Evolutionary conservation across 2,113 vertebrate species (phyloP), one percentile per base, ranked within the genome.

Genomic region (Entomyzon cyanotis): DNA sequence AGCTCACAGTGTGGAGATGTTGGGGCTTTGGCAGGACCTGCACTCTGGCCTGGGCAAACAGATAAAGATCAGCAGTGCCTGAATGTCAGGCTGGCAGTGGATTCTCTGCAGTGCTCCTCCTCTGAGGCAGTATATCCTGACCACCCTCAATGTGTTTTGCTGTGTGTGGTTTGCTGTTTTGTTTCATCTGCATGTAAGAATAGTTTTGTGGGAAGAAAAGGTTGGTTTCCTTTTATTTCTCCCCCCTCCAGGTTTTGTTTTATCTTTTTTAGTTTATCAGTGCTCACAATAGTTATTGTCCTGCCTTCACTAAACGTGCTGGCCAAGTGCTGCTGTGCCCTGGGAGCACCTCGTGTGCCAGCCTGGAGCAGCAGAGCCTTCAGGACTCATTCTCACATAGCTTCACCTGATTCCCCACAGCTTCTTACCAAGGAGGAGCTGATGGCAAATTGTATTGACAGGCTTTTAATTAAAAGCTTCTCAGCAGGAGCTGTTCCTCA

Each of bases 161-260:
- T 63, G 5, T 7, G 21, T 49, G 33, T 6, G 19, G 16, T 63
- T 73, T 73, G 11, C 3, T 67, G 69, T 52, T 70, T 53, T 84
- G 17, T 46, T 84, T 44, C 1, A 3, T 46, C 50, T 84, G 50
- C 31, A 2, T 8, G 7, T 50, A 11, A 60, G 41, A 87, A 78
- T n/a, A 84, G 37, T 12, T 91, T 37, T 23, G 50, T n/a, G 70
- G 65, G 87, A 81, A 75, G 90, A 42, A 82, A 20, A 64, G 44
- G 31, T 79, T 47, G 67, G 12, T 71, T 87, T 58, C 44, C 37
- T 91, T 84, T 80, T 35, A 44, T 55, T 67, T 4, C 8, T 15
- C 2, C 10, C 4, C 4, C 0, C 5, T n/a, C 4, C 41, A 2
- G 11, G n/a, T 63, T 69, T 56, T 0, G 0, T 52, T 83, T 69